Conservation (phyloP, 2,888 invertebrate genomes). For the Protodeltote pygarga region DNA sequence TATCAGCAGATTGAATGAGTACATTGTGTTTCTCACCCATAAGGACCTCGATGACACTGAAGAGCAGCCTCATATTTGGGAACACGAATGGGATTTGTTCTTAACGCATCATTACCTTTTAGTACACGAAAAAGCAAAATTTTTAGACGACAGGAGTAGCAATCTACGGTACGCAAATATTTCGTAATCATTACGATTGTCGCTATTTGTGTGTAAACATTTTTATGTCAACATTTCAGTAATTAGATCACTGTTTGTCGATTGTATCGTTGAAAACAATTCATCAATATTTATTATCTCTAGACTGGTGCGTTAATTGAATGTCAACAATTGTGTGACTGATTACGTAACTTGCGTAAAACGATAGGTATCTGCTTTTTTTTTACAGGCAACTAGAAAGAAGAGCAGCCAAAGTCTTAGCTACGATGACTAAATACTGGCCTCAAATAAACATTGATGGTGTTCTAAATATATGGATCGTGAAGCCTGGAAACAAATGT, state of each 20-base stretch:
- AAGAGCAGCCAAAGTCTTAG: slow-evolving; percentile 88
- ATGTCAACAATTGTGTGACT: slow-evolving; percentile 24
- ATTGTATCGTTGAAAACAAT: slow-evolving; percentile 38
- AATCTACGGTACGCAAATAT: slow-evolving; percentile 66
- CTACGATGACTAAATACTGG: slow-evolving; percentile 90
- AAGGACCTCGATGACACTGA: slow-evolving; percentile 92
- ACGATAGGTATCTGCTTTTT: slow-evolving; percentile 20
- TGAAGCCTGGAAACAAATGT: slow-evolving; percentile 97
- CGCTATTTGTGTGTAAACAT: slow-evolving; percentile 43
- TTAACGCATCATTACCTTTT: slow-evolving; percentile 89
- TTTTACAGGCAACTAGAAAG: slow-evolving; percentile 78
- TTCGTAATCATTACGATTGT: slow-evolving; percentile 17
- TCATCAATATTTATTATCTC: slow-evolving; percentile 39
- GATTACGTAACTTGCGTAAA: slow-evolving; percentile 1
- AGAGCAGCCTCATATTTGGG: slow-evolving; percentile 89
- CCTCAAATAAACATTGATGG: slow-evolving; percentile 95
- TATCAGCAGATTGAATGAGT: slow-evolving; percentile 92
- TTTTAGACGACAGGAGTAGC: slow-evolving; percentile 73
- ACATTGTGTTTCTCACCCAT: slow-evolving; percentile 91
- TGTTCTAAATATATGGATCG: slow-evolving; percentile 96
- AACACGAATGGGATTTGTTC: slow-evolving; percentile 96
- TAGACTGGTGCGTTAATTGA: slow-evolving; percentile 6
- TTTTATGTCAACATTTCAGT: slow-evolving; percentile 33
- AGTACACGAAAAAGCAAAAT: slow-evolving; percentile 89
- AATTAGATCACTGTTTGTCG: slow-evolving; percentile 53